These are phyloP conservation scores for Stercorarius parasiticus DNA, from an alignment of 2,113 vertebrate genomes.

Conservation along the genomic window DNA sequence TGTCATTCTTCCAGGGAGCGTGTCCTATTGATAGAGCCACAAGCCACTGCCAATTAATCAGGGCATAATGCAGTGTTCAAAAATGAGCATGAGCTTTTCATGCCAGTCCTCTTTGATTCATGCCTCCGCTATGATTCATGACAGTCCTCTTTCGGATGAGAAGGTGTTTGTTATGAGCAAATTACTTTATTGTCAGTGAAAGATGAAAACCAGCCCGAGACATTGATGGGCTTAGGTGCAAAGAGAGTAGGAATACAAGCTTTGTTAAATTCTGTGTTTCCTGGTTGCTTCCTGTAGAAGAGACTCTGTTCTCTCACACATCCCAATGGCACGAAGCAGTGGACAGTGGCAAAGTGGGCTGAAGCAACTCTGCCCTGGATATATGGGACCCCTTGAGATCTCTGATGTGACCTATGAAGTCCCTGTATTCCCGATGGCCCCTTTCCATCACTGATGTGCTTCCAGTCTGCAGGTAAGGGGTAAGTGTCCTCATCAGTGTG, in stretches of 20 bases:
- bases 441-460: background rate
- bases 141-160: background rate
- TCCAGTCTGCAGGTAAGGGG: background rate
- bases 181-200: background rate
- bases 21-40: background rate
- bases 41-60: slow-evolving; percentile 27
- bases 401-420: background rate
- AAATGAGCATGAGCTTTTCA: slow-evolving; percentile 13
- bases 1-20: background rate
- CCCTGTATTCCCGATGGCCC: background rate
- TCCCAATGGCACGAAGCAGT: background rate
- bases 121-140: background rate
- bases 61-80: background rate
- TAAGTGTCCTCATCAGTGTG: background rate
- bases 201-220: background rate
- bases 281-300: background rate
- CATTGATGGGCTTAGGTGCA: background rate
- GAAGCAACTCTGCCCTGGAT: background rate
- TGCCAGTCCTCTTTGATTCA: slow-evolving; percentile 4
- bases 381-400: background rate
- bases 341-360: background rate
- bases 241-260: background rate
- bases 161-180: background rate
- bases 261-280: background rate
- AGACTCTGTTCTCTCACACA: background rate